These are phyloP conservation scores for Platycnemis pennipes DNA, from an alignment of 2,888 invertebrate genomes.

Conservation along the genomic window DNA sequence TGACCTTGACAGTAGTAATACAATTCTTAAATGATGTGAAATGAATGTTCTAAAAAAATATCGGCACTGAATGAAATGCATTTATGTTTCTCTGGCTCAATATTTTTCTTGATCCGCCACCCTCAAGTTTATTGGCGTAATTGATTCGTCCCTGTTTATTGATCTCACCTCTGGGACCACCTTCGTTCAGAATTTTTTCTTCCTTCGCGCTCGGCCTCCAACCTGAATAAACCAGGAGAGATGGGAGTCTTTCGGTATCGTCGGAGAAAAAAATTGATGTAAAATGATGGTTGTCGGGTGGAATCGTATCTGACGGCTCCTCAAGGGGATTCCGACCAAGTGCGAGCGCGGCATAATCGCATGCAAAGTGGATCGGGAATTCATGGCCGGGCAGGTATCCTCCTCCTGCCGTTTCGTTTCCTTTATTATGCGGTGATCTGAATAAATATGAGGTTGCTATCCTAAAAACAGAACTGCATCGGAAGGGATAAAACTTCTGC, in stretches of 20 bases:
- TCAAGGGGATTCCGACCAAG: not conserved
- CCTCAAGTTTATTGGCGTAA: not conserved
- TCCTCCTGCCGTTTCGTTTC: not conserved
- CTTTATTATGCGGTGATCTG: not conserved
- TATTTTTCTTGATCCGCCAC: not conserved
- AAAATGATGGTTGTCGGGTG: not conserved
- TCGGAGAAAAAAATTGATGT: not conserved
- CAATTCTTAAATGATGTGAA: too few species aligned
- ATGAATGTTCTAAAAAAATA: too few species aligned
- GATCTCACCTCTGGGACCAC: not conserved
- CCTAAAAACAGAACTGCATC: not conserved
- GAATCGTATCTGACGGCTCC: not conserved
- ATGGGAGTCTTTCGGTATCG: not conserved
- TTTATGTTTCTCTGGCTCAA: not conserved
- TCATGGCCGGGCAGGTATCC: not conserved
- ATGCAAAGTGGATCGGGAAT: slow-evolving; percentile 28
- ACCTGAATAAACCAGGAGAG: not conserved
- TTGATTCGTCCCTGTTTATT: not conserved
- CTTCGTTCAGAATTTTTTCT: not conserved
- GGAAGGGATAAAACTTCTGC: not conserved
- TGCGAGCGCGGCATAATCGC: not conserved
- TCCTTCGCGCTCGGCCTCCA: not conserved
- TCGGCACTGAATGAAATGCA: too few species aligned
- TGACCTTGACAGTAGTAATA: too few species aligned
- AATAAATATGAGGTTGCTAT: not conserved